phyloP scores from a whole-genome alignment of 2,113 vertebrate genomes.

The Rana temporaria region DNA sequence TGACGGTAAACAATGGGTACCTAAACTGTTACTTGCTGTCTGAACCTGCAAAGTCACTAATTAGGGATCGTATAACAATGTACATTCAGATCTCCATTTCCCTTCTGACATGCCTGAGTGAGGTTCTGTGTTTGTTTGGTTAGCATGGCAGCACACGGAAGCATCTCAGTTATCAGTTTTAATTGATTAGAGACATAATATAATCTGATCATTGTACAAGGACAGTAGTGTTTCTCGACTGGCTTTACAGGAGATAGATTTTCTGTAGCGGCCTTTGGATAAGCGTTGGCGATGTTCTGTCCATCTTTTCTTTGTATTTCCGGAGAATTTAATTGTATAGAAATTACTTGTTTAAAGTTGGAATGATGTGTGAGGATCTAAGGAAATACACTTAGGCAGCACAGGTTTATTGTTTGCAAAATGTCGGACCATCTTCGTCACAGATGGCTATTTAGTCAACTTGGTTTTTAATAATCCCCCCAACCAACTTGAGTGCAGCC shows the following conservation, averaged over 20 bases:
- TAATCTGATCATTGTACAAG: conserved; percentile 41
- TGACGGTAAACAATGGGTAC: conserved; percentile 38
- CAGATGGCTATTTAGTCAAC: no score
- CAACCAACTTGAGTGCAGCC: no score
- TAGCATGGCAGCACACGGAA: conserved; percentile 39
- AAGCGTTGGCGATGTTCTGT: neutral
- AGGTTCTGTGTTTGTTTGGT: conserved; percentile 33
- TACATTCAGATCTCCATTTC: conserved; percentile 46
- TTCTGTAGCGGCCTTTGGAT: neutral
- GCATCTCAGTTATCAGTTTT: conserved; percentile 43
- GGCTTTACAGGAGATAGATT: neutral
- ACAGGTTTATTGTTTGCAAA: no score
- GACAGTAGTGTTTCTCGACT: neutral
- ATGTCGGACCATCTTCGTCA: no score
- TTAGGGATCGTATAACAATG: conserved; percentile 53
- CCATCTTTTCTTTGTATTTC: neutral
- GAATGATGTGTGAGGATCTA: neutral
- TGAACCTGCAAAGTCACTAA: conserved; percentile 53
- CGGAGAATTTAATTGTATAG: no score
- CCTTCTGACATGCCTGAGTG: conserved; percentile 8
- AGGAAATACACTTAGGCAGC: no score
- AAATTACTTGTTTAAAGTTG: neutral
- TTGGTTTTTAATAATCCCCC: no score
- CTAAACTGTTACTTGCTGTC: conserved; percentile 56
- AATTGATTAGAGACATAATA: conserved; percentile 40